phyloP scores from a whole-genome alignment of 2,888 invertebrate genomes.

The Zygaena filipendulae region DNA sequence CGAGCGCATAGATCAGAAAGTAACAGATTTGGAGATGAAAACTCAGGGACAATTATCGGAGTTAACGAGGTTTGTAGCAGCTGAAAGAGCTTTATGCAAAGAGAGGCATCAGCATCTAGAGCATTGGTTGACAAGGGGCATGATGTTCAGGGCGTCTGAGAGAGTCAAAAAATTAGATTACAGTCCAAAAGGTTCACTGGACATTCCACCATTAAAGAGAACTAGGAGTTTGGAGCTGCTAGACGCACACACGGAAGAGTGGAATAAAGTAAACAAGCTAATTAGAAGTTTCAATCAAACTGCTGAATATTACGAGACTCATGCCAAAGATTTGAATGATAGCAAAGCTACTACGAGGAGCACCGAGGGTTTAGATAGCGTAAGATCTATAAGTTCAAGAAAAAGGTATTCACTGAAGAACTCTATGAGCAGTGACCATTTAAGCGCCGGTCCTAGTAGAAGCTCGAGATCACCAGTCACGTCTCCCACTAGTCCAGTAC shows the following conservation, averaged over 20 bases:
- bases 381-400: slow-evolving; percentile 38
- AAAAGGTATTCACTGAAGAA: slow-evolving; percentile 39
- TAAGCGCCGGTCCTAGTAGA: slow-evolving; percentile 46
- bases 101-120: slow-evolving; percentile 75
- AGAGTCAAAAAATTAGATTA: slow-evolving; percentile 52
- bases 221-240: slow-evolving; percentile 79
- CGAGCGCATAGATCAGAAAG: slow-evolving; percentile 81
- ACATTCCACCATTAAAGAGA: slow-evolving; percentile 70
- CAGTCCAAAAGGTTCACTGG: slow-evolving; percentile 61
- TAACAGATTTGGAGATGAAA: slow-evolving; percentile 79
- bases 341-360: slow-evolving; percentile 60
- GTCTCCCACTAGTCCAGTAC: slow-evolving; percentile 23
- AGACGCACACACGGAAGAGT: slow-evolving; percentile 56
- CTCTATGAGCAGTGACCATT: slow-evolving; percentile 51
- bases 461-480: slow-evolving; percentile 31
- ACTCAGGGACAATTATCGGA: slow-evolving; percentile 79
- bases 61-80: slow-evolving; percentile 73
- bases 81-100: slow-evolving; percentile 71
- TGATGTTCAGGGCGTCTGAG: slow-evolving; percentile 68
- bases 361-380: slow-evolving; percentile 51
- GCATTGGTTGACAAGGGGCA: slow-evolving; percentile 75
- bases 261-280: slow-evolving; percentile 47
- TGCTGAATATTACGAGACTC: slow-evolving; percentile 39
- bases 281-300: slow-evolving; percentile 49
- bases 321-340: slow-evolving; percentile 51